Percentiles rank a stretch among this genome's conserved stretches.
Evolutionary conservation across 92 coral and sea anemone species (phyloP).

Genomic region (Nematostella vectensis): DNA sequence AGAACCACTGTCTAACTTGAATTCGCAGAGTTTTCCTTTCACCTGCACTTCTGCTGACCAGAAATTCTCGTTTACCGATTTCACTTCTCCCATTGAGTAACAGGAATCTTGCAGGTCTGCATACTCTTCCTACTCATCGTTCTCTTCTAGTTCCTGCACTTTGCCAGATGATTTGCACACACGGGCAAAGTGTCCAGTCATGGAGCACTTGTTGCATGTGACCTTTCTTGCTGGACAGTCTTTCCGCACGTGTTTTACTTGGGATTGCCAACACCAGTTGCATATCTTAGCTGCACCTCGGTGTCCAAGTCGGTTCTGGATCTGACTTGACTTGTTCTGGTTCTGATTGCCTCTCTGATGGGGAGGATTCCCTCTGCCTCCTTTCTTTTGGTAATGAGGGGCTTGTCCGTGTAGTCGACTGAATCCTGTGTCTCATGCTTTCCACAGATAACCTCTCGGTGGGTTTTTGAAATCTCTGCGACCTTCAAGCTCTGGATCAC

Average conservation of each 20-base stretch:
- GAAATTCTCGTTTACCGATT: not conserved
- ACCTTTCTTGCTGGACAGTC: not conserved
- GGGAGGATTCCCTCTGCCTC: too few species aligned
- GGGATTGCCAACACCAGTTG: too few species aligned
- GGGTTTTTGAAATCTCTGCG: not conserved
- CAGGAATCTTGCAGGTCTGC: conserved; percentile 1
- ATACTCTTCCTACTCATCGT: not conserved
- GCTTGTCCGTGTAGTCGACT: too few species aligned
- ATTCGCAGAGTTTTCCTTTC: conserved; percentile 12
- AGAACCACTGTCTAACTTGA: conserved; percentile 24
- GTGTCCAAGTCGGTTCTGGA: too few species aligned
- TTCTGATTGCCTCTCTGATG: too few species aligned
- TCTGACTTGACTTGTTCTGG: too few species aligned
- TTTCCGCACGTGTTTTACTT: not conserved
- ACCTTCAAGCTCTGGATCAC: too few species aligned
- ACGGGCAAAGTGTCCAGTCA: not conserved
- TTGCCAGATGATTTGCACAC: not conserved
- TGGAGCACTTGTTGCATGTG: not conserved
- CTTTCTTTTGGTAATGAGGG: too few species aligned
- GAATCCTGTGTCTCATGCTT: too few species aligned
- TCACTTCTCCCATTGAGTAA: conserved; percentile 12
- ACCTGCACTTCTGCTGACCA: conserved; percentile 17
- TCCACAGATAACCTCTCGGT: too few species aligned
- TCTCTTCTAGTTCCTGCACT: not conserved
- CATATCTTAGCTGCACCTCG: too few species aligned